Evolutionary conservation across 2,113 vertebrate species (phyloP), one percentile per base, ranked within the genome.

Genomic region (Pachycephala philippinensis): DNA sequence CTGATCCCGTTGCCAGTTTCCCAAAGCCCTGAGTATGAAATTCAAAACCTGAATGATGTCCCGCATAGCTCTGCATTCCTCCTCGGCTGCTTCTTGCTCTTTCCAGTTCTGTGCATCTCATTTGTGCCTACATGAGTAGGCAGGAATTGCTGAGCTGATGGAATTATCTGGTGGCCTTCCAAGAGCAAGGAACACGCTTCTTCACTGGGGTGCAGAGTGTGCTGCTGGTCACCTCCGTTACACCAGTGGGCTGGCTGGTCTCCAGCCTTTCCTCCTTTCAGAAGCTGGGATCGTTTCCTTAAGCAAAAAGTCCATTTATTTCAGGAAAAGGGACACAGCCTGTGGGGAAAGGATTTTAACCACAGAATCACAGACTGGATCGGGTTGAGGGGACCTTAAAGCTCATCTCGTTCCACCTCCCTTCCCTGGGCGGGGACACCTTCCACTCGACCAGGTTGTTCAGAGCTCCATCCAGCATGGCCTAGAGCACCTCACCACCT

Each of bases 171-270:
- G 50, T 94, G 91, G 44, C 57, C 78, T 82, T 88, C 93, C 88
- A 83, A 66, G 64, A 84, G 71, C 54, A 66, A 26, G 52, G 33
- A 61, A 37, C 15, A 22, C 0, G 2, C 31, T n/a, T 63, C 66
- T 31, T 72, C n/a, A 1, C 30, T 2, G 31, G 18, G 60, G 10
- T 11, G 22, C 10, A 8, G 26, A 20, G 40, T 2, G 56, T 54
- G 45, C 74, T 68, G 66, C 78, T 1, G 1, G 17, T 61, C 74
- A 47, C 52, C 52, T 39, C 5, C 0, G 0, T 30, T 4, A 15
- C 76, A 22, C 23, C 93, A 6, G 23, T 3, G 50, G 75, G 26
- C 44, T 65, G 24, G 5, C 64, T 63, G 24, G 3, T 33, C 35
- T 42, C 71, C 87, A 60, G 42, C 39, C 21, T 70, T 37, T 21